Conservation (phyloP, 2,113 vertebrate genomes). For the Nematolebias whitei region DNA sequence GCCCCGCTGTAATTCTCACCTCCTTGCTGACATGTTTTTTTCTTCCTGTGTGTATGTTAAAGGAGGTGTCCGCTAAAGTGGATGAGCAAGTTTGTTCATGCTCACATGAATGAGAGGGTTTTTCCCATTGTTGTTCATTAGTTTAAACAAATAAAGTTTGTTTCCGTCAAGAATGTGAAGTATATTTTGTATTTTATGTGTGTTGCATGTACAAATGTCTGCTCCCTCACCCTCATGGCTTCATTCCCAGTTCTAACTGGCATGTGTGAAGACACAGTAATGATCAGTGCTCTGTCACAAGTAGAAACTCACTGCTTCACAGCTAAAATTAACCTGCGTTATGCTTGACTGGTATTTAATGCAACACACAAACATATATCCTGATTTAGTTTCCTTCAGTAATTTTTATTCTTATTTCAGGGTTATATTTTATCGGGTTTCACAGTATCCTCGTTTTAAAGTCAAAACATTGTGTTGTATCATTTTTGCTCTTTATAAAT, state of each 20-base stretch:
- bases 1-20: conserved; percentile 63
- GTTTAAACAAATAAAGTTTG: conserved; percentile 13
- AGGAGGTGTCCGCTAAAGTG: conserved; percentile 38
- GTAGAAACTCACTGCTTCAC: conserved; percentile 51
- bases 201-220: conserved; percentile 16
- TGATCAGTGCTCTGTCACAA: conserved; percentile 19
- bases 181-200: background rate
- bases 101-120: conserved; percentile 33
- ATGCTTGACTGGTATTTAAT: too few species aligned
- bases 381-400: too few species aligned
- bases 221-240: conserved; percentile 43
- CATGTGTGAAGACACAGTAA: conserved; percentile 42
- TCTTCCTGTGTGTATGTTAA: conserved; percentile 38
- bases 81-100: conserved; percentile 48
- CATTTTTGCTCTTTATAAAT: too few species aligned
- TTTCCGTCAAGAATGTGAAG: conserved; percentile 18
- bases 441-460: too few species aligned
- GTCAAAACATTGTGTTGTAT: too few species aligned
- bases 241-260: conserved; percentile 57
- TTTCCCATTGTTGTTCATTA: conserved; percentile 21
- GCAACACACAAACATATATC: too few species aligned
- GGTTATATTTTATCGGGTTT: too few species aligned
- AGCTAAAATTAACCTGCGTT: background rate
- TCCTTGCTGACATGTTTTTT: conserved; percentile 51
- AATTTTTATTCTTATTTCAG: too few species aligned